Percentiles rank a stretch among this genome's conserved stretches.
These are phyloP conservation scores for Percopsis transmontana DNA, from an alignment of 2,113 vertebrate genomes.

Conservation along the genomic window DNA sequence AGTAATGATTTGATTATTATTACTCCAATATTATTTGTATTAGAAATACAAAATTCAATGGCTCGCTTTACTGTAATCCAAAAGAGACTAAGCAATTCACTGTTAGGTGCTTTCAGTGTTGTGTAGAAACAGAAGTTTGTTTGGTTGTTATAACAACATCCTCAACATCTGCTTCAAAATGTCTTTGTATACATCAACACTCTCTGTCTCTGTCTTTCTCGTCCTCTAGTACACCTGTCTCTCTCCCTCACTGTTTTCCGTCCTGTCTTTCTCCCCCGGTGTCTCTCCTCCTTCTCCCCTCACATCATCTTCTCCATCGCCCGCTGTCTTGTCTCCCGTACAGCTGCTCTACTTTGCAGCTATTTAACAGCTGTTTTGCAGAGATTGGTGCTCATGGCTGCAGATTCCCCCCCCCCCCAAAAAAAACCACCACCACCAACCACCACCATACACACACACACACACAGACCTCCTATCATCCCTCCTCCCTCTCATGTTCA, in stretches of 20 bases:
- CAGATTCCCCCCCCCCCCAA: slow-evolving; percentile 44
- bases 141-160: too few species aligned
- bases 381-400: slow-evolving; percentile 62
- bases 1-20: too few species aligned
- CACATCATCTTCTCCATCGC: slow-evolving; percentile 44
- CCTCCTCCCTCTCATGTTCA: slow-evolving; percentile 21
- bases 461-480: slow-evolving; percentile 43
- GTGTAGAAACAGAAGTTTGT: too few species aligned
- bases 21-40: too few species aligned
- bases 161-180: not conserved
- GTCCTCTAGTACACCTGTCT: slow-evolving; percentile 45
- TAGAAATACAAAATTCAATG: too few species aligned
- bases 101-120: too few species aligned
- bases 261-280: slow-evolving; percentile 38
- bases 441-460: not conserved
- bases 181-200: not conserved
- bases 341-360: slow-evolving; percentile 75
- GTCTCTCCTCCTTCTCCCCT: slow-evolving; percentile 52
- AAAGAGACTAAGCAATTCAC: too few species aligned
- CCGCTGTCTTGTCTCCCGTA: slow-evolving; percentile 33
- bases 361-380: slow-evolving; percentile 77
- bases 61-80: too few species aligned
- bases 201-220: not conserved
- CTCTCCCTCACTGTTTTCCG: slow-evolving; percentile 3
- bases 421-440: too few species aligned